Evolutionary conservation across 2,888 invertebrate genomes (phyloP), one percentile per base, ranked within the genome.

Genomic region (Trachelus iudaicus): DNA sequence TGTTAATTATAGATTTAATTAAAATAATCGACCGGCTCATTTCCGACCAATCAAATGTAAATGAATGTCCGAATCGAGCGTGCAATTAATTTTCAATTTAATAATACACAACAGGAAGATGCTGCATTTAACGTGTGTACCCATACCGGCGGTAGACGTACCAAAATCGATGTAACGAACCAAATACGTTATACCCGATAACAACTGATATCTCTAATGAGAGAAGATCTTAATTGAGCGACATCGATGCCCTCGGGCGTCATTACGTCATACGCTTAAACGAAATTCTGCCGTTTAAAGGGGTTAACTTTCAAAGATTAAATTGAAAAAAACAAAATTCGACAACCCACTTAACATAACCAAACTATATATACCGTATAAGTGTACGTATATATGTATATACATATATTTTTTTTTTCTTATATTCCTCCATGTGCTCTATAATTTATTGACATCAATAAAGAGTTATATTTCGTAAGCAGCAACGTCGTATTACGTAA

Each of bases 401-500:
- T 56, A 56, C 1, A 56, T 23, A 56, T 23, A 40, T 56, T 23
- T 23, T 33, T 23, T 33, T 71, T 34, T 71, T 71, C 3, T 11
- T 71, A 71, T 71, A 31, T 71, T 71, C 23, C 71, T 71, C 34
- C 71, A 23, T 71, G 71, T 71, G 34, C 71, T 34, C 13, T 23
- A 71, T 71, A n/a, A 71, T 30, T 71, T 71, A 71, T 34, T 71
- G 71, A 33, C 31, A 71, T 71, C 31, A 71, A 71, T 71, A 71
- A 71, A 71, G 34, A 33, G 6, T 13, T 11, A 34, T 71, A 33
- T 71, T 71, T 71, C 71, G 15, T 71, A 71, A 71, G 23, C 23
- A 56, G 9, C 9, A 56, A 56, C 9, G 56, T 23, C 56, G 56
- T 56, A 56, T 56, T 9, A 23, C 23, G 6, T 2, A 56, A 23